phyloP scores from a whole-genome alignment of 2,888 invertebrate species.

The Nomada flava region DNA sequence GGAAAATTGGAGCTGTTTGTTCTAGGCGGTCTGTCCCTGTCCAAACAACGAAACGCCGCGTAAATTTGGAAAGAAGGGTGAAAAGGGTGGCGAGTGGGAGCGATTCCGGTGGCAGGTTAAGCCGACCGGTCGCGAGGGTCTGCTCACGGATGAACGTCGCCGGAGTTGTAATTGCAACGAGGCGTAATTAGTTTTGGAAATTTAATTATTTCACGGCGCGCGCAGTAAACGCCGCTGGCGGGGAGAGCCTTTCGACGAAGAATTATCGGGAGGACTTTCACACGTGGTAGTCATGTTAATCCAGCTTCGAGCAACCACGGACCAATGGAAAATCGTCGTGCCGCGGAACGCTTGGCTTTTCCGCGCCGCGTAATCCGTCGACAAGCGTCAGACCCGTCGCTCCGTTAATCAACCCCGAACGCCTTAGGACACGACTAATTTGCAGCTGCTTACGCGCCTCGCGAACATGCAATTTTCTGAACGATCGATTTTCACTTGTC shows the following conservation, averaged over 20 bases:
- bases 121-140: conserved; percentile 24
- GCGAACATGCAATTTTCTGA: not conserved
- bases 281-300: conserved; percentile 61
- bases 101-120: conserved; percentile 36
- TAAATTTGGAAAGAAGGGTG: conserved; percentile 32
- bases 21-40: not conserved
- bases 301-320: conserved; percentile 34
- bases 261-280: conserved; percentile 66
- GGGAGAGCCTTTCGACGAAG: conserved; percentile 59
- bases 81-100: conserved; percentile 12
- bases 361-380: conserved; percentile 40
- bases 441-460: not conserved
- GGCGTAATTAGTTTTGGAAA: conserved; percentile 83
- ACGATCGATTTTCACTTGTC: not conserved
- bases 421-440: conserved; percentile 40
- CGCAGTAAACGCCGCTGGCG: conserved; percentile 75
- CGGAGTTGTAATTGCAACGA: conserved; percentile 81
- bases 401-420: conserved; percentile 44
- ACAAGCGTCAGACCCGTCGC: conserved; percentile 36
- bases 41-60: conserved; percentile 31
- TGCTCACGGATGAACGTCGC: conserved; percentile 73
- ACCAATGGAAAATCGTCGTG: conserved; percentile 38
- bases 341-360: conserved; percentile 34
- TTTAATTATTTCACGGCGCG: conserved; percentile 80
- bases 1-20: not conserved